A percentile compares a stretch with the other conserved stretches of the same genome.
phyloP scores from a whole-genome alignment of 2,888 invertebrate genomes.

The Serripes groenlandicus region DNA sequence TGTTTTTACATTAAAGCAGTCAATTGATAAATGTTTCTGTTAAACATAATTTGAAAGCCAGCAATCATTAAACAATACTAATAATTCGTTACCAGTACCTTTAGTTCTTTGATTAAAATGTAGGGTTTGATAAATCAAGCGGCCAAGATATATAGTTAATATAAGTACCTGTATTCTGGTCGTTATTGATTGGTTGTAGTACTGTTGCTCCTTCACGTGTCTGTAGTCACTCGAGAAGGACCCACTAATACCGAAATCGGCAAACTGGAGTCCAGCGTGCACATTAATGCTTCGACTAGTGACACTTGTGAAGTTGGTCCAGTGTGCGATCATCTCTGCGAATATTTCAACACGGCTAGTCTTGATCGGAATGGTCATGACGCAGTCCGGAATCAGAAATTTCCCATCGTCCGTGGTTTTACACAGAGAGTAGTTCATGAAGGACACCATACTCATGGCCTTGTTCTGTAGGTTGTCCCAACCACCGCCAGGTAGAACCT shows the following conservation, averaged over 20 bases:
- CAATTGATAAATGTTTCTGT: too few relatives aligned
- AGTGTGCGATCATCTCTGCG: slow-evolving; percentile 75
- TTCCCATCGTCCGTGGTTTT: slow-evolving; percentile 77
- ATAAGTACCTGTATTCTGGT: slow-evolving; percentile 69
- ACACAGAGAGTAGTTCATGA: slow-evolving; percentile 75
- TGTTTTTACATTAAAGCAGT: too few relatives aligned
- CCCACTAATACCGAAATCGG: slow-evolving; percentile 70
- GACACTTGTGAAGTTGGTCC: slow-evolving; percentile 74
- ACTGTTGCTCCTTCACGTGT: slow-evolving; percentile 68
- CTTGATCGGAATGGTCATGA: slow-evolving; percentile 76
- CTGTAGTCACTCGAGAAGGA: slow-evolving; percentile 73
- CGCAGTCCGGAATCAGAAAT: slow-evolving; percentile 79
- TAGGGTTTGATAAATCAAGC: too few relatives aligned
- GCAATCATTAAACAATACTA: too few relatives aligned
- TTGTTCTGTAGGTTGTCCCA: slow-evolving; percentile 82
- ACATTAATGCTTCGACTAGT: slow-evolving; percentile 73
- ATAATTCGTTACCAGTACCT: too few relatives aligned
- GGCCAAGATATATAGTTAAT: too few relatives aligned
- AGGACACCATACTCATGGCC: slow-evolving; percentile 72
- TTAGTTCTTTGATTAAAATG: too few relatives aligned
- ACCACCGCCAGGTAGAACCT: slow-evolving; percentile 79
- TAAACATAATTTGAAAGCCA: too few relatives aligned
- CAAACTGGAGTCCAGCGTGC: slow-evolving; percentile 66
- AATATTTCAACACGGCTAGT: slow-evolving; percentile 73
- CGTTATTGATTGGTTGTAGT: slow-evolving; percentile 71